Base-by-base conservation (phyloP, 2,888 invertebrate genomes). In the Harpagoxenus sublaevis region DNA sequence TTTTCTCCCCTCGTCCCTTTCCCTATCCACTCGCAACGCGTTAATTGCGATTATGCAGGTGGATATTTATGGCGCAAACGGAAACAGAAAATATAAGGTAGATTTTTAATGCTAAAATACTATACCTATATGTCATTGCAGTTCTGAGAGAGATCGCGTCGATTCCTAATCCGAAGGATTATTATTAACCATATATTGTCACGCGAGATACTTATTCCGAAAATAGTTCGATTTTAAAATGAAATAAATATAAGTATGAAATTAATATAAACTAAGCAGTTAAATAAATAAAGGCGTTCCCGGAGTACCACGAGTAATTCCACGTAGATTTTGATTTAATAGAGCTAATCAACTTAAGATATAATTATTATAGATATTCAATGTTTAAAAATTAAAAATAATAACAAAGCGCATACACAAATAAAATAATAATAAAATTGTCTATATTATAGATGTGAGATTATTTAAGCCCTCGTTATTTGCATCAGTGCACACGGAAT, bases 1-100 rank as follows among this genome's bases (percentile, higher is more conserved):
- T 45, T 35, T 57, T 35, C 8, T 42, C n/a, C 31, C n/a, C 57
- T 15, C 23, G 0, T 9, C 62, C 62, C 51, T 23, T n/a, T 39
- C 12, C 39, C 68, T 39, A 2, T 39, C 39, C 71, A 75, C 12
- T 62, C 53, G 86, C 62, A 73, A 86, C 53, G 86, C 87, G 86
- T 89, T 90, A 90, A 90, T 90, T 89, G 84, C 83, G 84, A 84
- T 87, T 84, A 84, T 65, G 78, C 73, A 63, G 73, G 68, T 85
- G 85, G 57, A 60, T 48, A 48, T 89, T 89, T 89, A 85, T 71
- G 88, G 82, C 87, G 65, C 83, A 48, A 57, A 81, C 63, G 74
- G 57, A 68, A 70, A 78, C 53, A 35, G 63, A 83, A 87, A 82
- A 55, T 77, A 78, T 66, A 23, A 68, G 10, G 28, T 15, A 45